Base-by-base conservation (phyloP, 2,113 vertebrate species). In the Dasyornis broadbenti region DNA sequence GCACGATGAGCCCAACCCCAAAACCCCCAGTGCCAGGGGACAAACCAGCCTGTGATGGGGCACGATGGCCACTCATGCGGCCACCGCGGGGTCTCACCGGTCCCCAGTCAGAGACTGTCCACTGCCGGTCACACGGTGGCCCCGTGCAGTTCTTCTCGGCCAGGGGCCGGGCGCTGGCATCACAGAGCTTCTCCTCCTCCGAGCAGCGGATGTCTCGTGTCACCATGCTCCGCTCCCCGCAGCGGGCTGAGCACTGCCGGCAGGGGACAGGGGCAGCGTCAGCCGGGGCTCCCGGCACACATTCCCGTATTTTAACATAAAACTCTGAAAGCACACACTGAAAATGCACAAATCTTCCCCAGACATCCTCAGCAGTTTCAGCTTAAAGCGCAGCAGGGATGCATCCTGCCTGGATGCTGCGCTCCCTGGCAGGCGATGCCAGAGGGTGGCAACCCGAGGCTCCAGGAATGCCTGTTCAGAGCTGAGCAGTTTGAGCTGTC, bases 31-130 rank as follows among this genome's bases (percentile, higher is more conserved):
- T 5, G 0, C 15, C 2, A 1, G 35, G 42, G 44, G 56, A 35
- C 44, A 5, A 47, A 15, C 13, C 26, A 18, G 56, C 14, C 69
- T 5, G 49, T 4, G 37, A 7, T 0, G 14, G 61, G 45, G 23
- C 6, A 1, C 6, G 1, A 2, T 0, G 37, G 76, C n/a, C 87
- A 14, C 65, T 17, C 0, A 0, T 18, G 8, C 0, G n/a, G n/a
- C n/a, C n/a, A n/a, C n/a, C n/a, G n/a, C n/a, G 0, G 39, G 70
- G 13, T 92, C 99, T 99, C 97, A 99, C 99, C 71, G 99, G 99
- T 31, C 99, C 99, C 99, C 99, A 99, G 95, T 99, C 99, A 0
- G 99, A 99, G 65, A 99, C 98, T 0, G 99, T 99, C 99, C 99
- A 99, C 44, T 99, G 99, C 28, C 99, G 98, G 93, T 99, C 99